Evolutionary conservation across 1,140 invertebrate species (phyloP), one percentile per base, ranked within the genome.

Genomic region (Penaeus indicus): DNA sequence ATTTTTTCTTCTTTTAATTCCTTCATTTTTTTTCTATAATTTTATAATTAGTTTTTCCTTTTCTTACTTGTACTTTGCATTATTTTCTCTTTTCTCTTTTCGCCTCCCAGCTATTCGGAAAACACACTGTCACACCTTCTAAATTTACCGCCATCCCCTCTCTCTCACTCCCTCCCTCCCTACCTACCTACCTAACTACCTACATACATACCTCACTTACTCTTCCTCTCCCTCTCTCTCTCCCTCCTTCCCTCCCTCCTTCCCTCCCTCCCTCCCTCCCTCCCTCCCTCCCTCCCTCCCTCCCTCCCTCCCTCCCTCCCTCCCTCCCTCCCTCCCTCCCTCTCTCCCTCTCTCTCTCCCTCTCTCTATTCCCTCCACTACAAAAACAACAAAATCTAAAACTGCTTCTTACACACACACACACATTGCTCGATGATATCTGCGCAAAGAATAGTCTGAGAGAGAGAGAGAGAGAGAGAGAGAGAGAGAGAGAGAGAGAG

Each of bases 211-310:
- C n/a, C 22, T 82, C 47, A n/a, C 80, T 82, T 47, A 27, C 80
- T 82, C 80, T 61, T 60, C 61, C 80, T 61, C 80, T 82, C 80
- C 62, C 80, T 82, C 80, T 61, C 80, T 82, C 42, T 61, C 80
- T 61, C 54, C 27, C 80, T 62, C 80, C 25, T 47, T 38, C 75
- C 22, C 38, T 47, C 72, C 47, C 72, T n/a, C 72, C 47, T 25
- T 77, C 79, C 60, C 79, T 81, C 79, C 60, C 0, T 22, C 18
- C 62, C n/a, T 11, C 21, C 62, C n/a, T 7, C 21, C 16, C 47
- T 61, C 80, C 62, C 47, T 61, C 80, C 61, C 80, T 61, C 80
- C 61, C 80, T 61, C 80, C 61, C 80, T 61, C 80, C 61, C 80
- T 7, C 63, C 7, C 63, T 7, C 63, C 5, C 38, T 10, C n/a